A percentile compares a stretch with the other conserved stretches of the same genome.
These are phyloP conservation scores for Pygmarrhopalites habei DNA, from an alignment of 1,140 invertebrate genomes.

Conservation along the genomic window DNA sequence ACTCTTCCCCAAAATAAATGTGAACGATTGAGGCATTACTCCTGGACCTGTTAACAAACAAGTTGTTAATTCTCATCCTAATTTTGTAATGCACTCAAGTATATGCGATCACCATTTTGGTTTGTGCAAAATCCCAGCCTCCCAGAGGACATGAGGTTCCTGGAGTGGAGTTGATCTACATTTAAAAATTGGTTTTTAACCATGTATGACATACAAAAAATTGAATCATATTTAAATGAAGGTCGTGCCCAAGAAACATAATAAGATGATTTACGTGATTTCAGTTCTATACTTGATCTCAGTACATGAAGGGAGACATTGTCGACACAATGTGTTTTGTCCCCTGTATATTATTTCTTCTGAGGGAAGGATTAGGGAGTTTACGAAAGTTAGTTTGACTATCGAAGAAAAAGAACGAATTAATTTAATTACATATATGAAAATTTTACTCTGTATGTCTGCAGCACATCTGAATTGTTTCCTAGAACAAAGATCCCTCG, in stretches of 20 bases:
- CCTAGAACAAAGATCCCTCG: constrained; percentile 11
- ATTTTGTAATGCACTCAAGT: background rate
- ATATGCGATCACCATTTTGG: constrained; percentile 10
- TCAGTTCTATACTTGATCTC: constrained; percentile 24
- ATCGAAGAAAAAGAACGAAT: too few species aligned
- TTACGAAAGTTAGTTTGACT: too few species aligned
- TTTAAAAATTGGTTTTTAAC: too few species aligned
- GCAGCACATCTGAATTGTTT: constrained; percentile 16
- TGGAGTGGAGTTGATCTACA: constrained; percentile 1
- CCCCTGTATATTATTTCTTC: constrained; percentile 16
- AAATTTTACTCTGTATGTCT: constrained; percentile 18
- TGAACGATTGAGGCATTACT: constrained; percentile 27
- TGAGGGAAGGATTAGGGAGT: too few species aligned
- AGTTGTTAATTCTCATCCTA: background rate
- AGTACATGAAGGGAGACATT: constrained; percentile 33
- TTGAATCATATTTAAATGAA: too few species aligned
- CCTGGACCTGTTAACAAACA: background rate
- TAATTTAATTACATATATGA: too few species aligned
- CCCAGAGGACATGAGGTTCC: constrained; percentile 2
- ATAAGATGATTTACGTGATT: too few species aligned
- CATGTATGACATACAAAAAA: too few species aligned
- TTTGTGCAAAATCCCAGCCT: background rate
- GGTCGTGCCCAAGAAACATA: too few species aligned
- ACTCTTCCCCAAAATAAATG: constrained; percentile 23
- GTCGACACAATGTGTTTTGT: constrained; percentile 8